Base-by-base conservation (phyloP, 2,797 vertebrate species). In the Aeoliscus strigatus region DNA sequence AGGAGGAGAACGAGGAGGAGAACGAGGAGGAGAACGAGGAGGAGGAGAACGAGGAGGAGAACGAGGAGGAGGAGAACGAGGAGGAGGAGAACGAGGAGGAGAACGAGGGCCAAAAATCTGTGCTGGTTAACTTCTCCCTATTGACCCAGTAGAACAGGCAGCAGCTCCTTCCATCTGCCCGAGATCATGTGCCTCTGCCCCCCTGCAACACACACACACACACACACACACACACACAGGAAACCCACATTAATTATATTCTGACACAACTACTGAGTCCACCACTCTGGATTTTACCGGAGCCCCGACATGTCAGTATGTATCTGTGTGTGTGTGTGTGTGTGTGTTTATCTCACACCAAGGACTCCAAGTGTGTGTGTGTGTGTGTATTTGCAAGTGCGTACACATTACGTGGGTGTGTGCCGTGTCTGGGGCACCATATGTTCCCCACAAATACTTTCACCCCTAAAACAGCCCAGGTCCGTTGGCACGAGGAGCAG, bases 371-470 rank as follows among this genome's bases (percentile, higher is more conserved):
- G 62, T 51, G 59, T 64, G 45, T 68, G 29, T 49, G 51, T 62
- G 60, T 66, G 43, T 72, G 70, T 11, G 66, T 47, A 58, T 65
- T 42, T 70, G 66, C 77, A 6, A 27, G 25, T 27, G 27, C 29
- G 14, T 28, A 16, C n/a, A n/a, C n/a, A n/a, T n/a, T n/a, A 24
- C 18, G 26, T 72, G 66, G n/a, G 70, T 48, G 63, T 60, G 48
- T 75, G 66, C 78, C 68, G 59, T 79, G 84, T 85, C 78, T 83
- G 73, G 74, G 81, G 63, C 70, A 66, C 86, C 87, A 88, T 88
- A 87, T 87, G 86, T 78, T 86, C 61, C 59, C 60, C 62, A 74
- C 70, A 80, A 83, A 82, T 84, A 77, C 84, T 86, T 86, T 77
- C 82, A 81, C 78, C 82, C 75, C 72, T 61, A 58, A 84, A 84